Evolutionary conservation across 2,888 invertebrate genomes (phyloP), one percentile per base, ranked within the genome.

Genomic region (Seira ritae): DNA sequence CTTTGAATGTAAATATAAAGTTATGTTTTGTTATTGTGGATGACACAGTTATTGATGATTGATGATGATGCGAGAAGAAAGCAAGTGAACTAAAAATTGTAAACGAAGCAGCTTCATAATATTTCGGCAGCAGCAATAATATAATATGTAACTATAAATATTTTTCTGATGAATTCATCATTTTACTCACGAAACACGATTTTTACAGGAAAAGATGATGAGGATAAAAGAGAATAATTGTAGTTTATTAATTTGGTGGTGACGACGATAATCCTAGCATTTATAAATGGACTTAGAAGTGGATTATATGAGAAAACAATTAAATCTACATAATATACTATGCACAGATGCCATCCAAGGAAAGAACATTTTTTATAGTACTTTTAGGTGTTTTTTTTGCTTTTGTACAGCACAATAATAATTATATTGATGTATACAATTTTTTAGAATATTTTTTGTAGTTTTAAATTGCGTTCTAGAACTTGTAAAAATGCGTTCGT

Each of bases 321-420:
- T 62, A 62, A n/a, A n/a, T n/a, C n/a, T n/a, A n/a, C n/a, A n/a
- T n/a, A n/a, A n/a, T n/a, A n/a, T n/a, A 3, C 62, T 62, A 62
- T 62, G 62, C 62, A 62, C 62, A 62, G 62, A 62, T 62, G 62
- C 62, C 62, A 62, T 62, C 62, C 62, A 62, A n/a, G 1, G 50
- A 50, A 50, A 50, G 15, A 50, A 15, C 50, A 42, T 42, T 42
- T 42, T 42, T 15, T 20, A 20, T 62, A 62, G 19, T 62, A 55
- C 55, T n/a, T 55, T 55, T 31, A 31, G 31, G 31, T 31, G 31
- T n/a, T n/a, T n/a, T n/a, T 42, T 2, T 15, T 62, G 62, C 62
- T 62, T 62, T 62, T 62, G 62, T 62, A 62, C 22, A 62, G 62
- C 62, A 62, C 62, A 62, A 20, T 20, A 62, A 1, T 50, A n/a